phyloP scores from a whole-genome alignment of 1,140 invertebrate species.

The Eumaeus atala region DNA sequence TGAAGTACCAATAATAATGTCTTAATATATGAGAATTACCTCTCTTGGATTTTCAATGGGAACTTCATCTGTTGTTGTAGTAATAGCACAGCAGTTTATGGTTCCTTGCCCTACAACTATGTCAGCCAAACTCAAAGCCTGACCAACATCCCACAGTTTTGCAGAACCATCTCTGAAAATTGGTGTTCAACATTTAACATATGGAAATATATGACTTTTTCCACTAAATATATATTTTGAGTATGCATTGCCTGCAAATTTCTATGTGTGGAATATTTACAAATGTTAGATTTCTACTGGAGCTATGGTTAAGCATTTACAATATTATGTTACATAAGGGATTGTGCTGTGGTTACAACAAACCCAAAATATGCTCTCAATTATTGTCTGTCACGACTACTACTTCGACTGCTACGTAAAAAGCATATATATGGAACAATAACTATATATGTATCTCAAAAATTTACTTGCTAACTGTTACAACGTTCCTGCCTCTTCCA shows the following conservation, averaged over 20 bases:
- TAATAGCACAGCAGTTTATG: constrained; percentile 61
- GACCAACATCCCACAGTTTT: constrained; percentile 82
- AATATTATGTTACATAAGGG: too few species aligned
- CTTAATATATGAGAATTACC: constrained; percentile 29
- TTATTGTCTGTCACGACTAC: too few species aligned
- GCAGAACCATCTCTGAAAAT: constrained; percentile 79
- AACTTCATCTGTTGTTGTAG: constrained; percentile 38
- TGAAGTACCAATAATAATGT: too few species aligned
- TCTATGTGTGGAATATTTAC: not conserved
- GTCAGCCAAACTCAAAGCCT: constrained; percentile 75
- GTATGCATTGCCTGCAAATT: too few species aligned
- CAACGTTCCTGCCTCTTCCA: constrained; percentile 82
- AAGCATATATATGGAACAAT: not conserved
- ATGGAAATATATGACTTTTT: too few species aligned
- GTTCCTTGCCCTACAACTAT: constrained; percentile 58
- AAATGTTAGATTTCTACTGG: too few species aligned
- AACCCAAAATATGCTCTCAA: too few species aligned
- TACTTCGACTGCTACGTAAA: too few species aligned
- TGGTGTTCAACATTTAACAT: constrained; percentile 6
- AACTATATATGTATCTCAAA: constrained; percentile 1
- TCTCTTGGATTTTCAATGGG: constrained; percentile 60
- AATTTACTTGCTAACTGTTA: constrained; percentile 79
- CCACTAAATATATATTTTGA: too few species aligned
- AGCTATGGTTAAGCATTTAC: too few species aligned
- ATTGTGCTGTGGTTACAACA: too few species aligned